Evolutionary conservation across 2,888 invertebrate genomes (phyloP), one percentile per base, ranked within the genome.

Genomic region (Elegia similella): DNA sequence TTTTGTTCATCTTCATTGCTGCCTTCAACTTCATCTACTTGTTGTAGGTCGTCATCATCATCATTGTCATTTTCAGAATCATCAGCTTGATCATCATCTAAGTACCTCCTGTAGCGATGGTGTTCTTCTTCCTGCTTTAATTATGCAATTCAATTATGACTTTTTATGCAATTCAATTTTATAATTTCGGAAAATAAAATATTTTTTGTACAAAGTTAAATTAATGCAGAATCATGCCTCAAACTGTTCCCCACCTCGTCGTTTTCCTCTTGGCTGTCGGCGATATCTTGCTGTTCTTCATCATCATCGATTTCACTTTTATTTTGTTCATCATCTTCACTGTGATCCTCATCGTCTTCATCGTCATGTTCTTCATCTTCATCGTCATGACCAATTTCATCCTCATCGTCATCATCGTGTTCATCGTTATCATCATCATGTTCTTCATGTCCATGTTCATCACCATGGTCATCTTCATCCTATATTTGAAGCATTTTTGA

Each of bases 281-380:
- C 63, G 16, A 68, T 67, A 17, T 72, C 72, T 32, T 76, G 69
- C 34, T 73, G 72, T 72, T 79, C 73, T 56, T 74, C 69, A 56
- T 81, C 72, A 43, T 65, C 55, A 47, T 73, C 65, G 23, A 72
- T 70, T 30, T 65, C 58, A 6, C 38, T 38, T n/a, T 78, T 64
- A 43, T 73, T 67, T 42, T 71, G 70, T 16, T 76, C 70, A 47
- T 75, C 73, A 55, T 80, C 76, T 47, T 77, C 71, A 54, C 80
- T 72, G 13, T 29, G 1, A 34, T 23, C 52, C 23, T 52, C 38
- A 38, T 52, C 17, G 13, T 29, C 15, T 23, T 32, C 48, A 48
- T n/a, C 52, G 15, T 52, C 38, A 12, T 42, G 16, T n/a, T 52
- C 12, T 5, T 42, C n/a, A 6, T 52, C 15, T 17, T 42, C 42